Evolutionary conservation across 2,797 vertebrate genomes (phyloP).

Genomic region (Muraenolepis orangiensis): DNA sequence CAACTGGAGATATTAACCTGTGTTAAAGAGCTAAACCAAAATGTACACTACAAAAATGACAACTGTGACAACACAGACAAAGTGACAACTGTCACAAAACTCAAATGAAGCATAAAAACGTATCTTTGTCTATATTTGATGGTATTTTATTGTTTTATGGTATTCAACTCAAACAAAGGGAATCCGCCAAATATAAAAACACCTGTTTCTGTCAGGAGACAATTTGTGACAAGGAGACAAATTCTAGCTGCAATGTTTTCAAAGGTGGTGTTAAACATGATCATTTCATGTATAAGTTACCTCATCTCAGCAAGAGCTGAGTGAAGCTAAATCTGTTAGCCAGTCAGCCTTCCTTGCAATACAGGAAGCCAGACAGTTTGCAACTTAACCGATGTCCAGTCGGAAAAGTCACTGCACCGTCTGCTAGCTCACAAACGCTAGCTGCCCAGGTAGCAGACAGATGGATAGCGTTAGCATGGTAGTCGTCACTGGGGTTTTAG

Average conservation of each 20-base stretch:
- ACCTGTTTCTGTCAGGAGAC: not conserved
- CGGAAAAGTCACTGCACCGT: conserved; percentile 22
- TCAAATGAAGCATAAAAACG: too few relatives aligned
- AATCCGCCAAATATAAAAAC: too few relatives aligned
- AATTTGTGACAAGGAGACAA: not conserved
- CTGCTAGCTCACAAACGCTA: not conserved
- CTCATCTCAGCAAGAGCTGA: too few relatives aligned
- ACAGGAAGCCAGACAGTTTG: conserved; percentile 18
- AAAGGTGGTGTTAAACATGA: not conserved
- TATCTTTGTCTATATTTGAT: too few relatives aligned
- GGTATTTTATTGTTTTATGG: too few relatives aligned
- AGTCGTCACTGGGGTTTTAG: not conserved
- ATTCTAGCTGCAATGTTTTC: not conserved
- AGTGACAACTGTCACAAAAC: too few relatives aligned
- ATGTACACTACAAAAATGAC: too few relatives aligned
- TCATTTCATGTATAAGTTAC: not conserved
- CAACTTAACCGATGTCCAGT: conserved; percentile 8
- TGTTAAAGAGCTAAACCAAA: too few relatives aligned
- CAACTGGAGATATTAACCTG: too few relatives aligned
- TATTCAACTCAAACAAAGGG: too few relatives aligned
- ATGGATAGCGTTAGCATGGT: not conserved
- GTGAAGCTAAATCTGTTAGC: not conserved
- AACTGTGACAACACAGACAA: too few relatives aligned
- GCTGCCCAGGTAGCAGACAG: conserved; percentile 28
- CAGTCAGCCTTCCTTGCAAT: not conserved